Base-by-base conservation (phyloP, 1,140 invertebrate species). In the Diplogasteroides magnus region DNA sequence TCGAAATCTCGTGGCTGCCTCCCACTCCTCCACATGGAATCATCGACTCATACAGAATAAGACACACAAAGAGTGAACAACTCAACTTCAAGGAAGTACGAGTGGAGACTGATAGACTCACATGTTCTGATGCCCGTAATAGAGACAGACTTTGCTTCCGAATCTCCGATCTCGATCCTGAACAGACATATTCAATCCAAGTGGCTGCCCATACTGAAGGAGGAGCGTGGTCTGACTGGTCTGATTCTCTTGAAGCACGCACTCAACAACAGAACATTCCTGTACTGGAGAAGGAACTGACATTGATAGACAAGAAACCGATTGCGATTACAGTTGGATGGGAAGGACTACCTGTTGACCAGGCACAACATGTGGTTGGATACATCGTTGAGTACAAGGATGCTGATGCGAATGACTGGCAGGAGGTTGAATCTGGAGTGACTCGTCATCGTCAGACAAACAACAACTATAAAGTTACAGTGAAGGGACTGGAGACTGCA, bases 361-460 rank as follows among this genome's bases (percentile, higher is more conserved):
- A 77, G 48, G 76, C 78, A n/a, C 74, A 82, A 64, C 79, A 82
- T 60, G 80, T 82, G 31, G 69, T 77, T 32, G 80, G 80, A 37
- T 82, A 82, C 64, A 71, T 83, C 15, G 61, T 82, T 14, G 80
- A 82, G 62, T 82, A 79, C 74, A 82, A 82, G 58, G 81, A 82
- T 61, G 68, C 69, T 31, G 80, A 82, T 61, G 67, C 31, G 15
- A 63, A 66, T 15, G 71, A 82, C 27, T 82, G 80, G 80, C 66
- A 71, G 56, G 81, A 82, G 58, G 37, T 48, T 11, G 73, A 79
- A 48, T 82, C 80, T 65, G 79, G 79, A 61, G 72, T 82, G 25
- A 71, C 80, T 14, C 65, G 74, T 23, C 80, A 82, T 70, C 68
- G 79, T 25, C 32, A 67, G 14, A 62, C 74, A 6, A 61, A 73